Evolutionary conservation across 2,888 invertebrate genomes (phyloP).

Genomic region (Pollenia amentaria): DNA sequence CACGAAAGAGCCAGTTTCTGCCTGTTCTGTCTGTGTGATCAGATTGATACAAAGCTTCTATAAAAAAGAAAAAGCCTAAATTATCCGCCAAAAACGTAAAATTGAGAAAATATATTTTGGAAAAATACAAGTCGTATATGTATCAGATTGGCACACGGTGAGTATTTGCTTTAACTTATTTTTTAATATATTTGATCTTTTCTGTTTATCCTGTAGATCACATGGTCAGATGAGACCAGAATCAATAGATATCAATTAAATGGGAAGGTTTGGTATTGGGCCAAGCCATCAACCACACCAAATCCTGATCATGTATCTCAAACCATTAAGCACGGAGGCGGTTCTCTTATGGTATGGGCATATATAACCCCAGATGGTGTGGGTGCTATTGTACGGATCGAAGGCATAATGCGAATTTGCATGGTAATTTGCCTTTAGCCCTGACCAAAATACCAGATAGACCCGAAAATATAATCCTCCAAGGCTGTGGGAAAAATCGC

Average conservation of each 20-base stretch:
- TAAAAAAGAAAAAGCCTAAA: no score
- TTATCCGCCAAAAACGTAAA: no score
- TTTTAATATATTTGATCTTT: no score
- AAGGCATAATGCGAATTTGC: neutral
- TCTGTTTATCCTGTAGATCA: neutral
- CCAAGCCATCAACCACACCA: neutral
- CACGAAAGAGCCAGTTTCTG: no score
- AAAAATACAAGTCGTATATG: no score
- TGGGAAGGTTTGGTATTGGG: constrained; percentile 16
- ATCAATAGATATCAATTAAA: constrained; percentile 7
- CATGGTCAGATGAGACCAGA: constrained; percentile 21
- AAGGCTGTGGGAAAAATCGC: no score
- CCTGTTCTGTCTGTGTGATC: no score
- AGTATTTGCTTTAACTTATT: no score
- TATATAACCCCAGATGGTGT: neutral
- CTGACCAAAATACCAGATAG: no score
- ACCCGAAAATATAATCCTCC: neutral
- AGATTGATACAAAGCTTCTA: no score
- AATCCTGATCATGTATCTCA: neutral
- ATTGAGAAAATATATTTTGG: no score
- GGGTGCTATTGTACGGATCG: neutral
- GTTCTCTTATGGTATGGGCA: neutral
- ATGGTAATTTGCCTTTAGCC: neutral
- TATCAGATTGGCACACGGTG: no score
- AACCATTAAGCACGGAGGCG: neutral